Evolutionary conservation across 1,140 invertebrate species (phyloP), one percentile per base, ranked within the genome.

Genomic region (Drosophila kikkawai): DNA sequence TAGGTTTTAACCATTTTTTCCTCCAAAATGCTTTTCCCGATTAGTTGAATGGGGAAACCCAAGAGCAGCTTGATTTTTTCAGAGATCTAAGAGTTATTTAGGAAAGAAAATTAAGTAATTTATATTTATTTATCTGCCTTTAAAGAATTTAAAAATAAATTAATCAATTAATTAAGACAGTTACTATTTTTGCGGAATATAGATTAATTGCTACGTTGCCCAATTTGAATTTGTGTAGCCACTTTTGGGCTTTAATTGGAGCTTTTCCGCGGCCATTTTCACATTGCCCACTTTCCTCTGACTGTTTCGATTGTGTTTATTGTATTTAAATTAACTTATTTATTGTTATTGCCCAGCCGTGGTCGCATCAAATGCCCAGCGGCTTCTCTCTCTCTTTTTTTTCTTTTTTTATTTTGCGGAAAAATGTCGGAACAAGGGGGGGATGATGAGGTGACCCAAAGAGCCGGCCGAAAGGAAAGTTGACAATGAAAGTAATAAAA

Each of bases 291-390:
- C 9, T 9, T 39, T 44, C 11, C 26, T 3, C 8, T 17, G 68
- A 73, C 79, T 76, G 68, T 56, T 69, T 70, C 77, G 87, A 88
- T 90, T 88, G 78, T 88, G 77, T 90, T 88, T 88, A 88, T 88
- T 90, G 78, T 90, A 88, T 88, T 90, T 81, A 88, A 90, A 88
- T 88, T 84, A 88, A 88, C 84, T 88, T 90, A 90, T 90, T 88
- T 88, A 88, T 90, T 84, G 85, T 88, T 81, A 85, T 84, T 66
- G 67, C 73, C 68, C 47, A 32, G 53, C 34, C 51, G 74, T 29
- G 57, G 34, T 47, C 39, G 42, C 64, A 47, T 60, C 56, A 70
- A 69, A 47, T 57, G 75, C 36, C 75, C 73, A 76, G 17, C 29
- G 73, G 39, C 44, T 26, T 48, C 12, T 41, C 15, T 26, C 9